Percentiles rank a stretch among this genome's conserved stretches.
Evolutionary conservation across 2,888 invertebrate species (phyloP).

Genomic region (Cepaea hortensis): DNA sequence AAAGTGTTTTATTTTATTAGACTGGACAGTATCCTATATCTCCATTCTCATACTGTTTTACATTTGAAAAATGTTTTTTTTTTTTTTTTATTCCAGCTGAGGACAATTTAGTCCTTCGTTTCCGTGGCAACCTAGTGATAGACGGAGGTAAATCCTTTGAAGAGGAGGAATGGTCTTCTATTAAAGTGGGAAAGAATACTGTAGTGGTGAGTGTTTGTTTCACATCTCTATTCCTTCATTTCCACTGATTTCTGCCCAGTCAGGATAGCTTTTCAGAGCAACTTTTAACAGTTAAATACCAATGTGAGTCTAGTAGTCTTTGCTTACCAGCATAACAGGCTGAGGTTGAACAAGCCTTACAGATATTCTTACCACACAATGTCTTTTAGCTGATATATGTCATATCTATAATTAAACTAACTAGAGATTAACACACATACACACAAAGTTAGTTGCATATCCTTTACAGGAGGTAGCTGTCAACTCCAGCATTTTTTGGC

Average conservation of each 20-base stretch:
- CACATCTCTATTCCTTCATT: not conserved
- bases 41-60: not conserved
- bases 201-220: constrained; percentile 77
- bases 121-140: constrained; percentile 93
- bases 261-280: too few relatives aligned
- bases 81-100: constrained; percentile 55
- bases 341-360: too few relatives aligned
- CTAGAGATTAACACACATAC: too few relatives aligned
- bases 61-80: not conserved
- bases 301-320: not conserved
- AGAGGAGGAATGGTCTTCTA: constrained; percentile 84
- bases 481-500: too few relatives aligned
- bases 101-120: constrained; percentile 85
- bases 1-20: too few relatives aligned
- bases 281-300: too few relatives aligned
- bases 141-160: constrained; percentile 84
- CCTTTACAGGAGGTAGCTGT: too few relatives aligned
- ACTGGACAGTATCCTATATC: too few relatives aligned
- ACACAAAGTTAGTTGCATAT: too few relatives aligned
- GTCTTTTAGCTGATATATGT: too few relatives aligned
- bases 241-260: not conserved
- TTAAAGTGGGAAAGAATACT: constrained; percentile 64
- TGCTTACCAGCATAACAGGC: not conserved
- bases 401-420: too few relatives aligned
- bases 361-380: too few relatives aligned